Conservation (phyloP, 2,888 invertebrate genomes). For the Geotrupes spiniger region DNA sequence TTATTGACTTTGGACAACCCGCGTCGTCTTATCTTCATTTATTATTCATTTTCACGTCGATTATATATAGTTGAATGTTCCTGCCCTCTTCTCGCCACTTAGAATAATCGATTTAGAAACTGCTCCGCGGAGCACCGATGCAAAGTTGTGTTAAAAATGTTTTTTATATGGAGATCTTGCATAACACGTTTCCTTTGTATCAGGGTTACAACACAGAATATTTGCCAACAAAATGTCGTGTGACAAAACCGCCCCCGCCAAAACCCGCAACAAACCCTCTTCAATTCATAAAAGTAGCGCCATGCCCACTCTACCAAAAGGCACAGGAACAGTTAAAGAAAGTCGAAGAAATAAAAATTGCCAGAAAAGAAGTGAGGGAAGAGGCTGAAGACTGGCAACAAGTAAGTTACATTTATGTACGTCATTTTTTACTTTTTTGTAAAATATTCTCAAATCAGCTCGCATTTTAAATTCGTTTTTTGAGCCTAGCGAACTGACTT, state of each 20-base stretch:
- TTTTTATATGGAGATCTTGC: background rate
- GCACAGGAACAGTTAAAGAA: constrained; percentile 83
- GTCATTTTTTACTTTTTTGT: constrained; percentile 13
- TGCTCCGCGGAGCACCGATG: no score
- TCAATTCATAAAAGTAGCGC: constrained; percentile 85
- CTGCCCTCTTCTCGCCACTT: no score
- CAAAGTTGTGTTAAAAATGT: no score
- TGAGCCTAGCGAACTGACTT: background rate
- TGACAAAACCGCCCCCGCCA: constrained; percentile 71
- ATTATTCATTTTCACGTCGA: no score
- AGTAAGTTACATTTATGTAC: constrained; percentile 56
- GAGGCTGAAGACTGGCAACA: constrained; percentile 91
- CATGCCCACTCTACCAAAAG: constrained; percentile 80
- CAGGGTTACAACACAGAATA: constrained; percentile 48
- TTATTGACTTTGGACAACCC: no score
- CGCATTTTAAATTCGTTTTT: background rate
- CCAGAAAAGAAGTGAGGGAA: constrained; percentile 75
- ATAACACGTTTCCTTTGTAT: constrained; percentile 16
- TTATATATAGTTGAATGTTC: no score
- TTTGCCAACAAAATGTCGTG: constrained; percentile 53
- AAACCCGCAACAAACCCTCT: constrained; percentile 84
- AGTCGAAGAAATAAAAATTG: constrained; percentile 80
- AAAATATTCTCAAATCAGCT: constrained; percentile 1
- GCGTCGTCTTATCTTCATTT: no score
- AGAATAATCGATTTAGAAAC: no score